Conservation (phyloP, 1,140 invertebrate genomes). For the Drosophila pallidifrons region DNA sequence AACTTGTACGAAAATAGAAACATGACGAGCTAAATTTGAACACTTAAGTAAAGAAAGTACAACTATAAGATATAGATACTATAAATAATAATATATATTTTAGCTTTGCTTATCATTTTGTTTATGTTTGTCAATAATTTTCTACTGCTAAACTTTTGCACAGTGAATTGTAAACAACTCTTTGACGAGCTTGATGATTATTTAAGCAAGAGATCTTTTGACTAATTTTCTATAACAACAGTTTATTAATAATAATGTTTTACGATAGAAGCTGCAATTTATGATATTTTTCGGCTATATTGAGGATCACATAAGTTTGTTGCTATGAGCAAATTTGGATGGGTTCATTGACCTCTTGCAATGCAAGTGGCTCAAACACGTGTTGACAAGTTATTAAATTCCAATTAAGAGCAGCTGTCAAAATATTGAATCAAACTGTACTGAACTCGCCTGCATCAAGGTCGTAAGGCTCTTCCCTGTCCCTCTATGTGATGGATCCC, state of each 20-base stretch:
- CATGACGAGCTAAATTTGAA: background rate
- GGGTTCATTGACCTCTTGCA: slow-evolving; percentile 24
- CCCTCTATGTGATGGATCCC: background rate
- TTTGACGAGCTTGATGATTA: background rate
- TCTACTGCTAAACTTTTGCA: background rate
- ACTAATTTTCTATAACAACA: background rate
- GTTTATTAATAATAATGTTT: background rate
- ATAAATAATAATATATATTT: background rate
- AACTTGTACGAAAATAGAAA: too few species aligned
- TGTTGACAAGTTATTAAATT: slow-evolving; percentile 70
- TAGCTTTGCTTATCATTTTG: background rate
- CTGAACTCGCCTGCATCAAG: slow-evolving; percentile 38
- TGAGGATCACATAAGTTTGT: background rate
- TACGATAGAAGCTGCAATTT: background rate
- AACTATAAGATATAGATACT: background rate
- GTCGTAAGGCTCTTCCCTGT: slow-evolving; percentile 12
- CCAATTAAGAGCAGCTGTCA: slow-evolving; percentile 67
- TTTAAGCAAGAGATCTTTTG: background rate
- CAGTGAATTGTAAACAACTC: background rate
- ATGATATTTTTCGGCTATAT: background rate
- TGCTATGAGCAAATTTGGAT: background rate
- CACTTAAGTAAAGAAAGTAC: too few species aligned
- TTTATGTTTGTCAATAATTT: background rate
- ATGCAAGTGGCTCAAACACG: slow-evolving; percentile 14
- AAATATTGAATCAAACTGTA: slow-evolving; percentile 63